Evolutionary conservation across 2,113 vertebrate genomes (phyloP).

Genomic region (Sardina pilchardus): DNA sequence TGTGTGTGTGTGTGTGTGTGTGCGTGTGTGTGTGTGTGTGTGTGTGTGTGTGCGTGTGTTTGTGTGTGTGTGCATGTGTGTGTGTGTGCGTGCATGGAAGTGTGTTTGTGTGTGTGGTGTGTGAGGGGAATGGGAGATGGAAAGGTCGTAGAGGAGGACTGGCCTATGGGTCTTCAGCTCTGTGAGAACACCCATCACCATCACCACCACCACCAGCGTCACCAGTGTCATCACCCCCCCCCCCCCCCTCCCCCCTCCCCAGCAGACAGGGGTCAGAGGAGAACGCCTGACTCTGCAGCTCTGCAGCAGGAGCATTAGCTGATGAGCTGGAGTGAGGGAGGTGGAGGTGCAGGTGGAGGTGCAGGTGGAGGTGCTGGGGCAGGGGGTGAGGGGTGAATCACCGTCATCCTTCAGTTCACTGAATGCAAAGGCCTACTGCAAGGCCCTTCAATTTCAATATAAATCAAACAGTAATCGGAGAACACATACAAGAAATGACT

Average conservation of each 20-base stretch:
- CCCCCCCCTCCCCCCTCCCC: background rate
- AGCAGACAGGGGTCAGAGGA: slow-evolving; percentile 46
- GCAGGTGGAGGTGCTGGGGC: background rate
- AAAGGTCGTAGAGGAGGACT: too few species aligned
- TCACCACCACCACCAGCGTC: background rate
- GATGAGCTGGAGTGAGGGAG: slow-evolving; percentile 11
- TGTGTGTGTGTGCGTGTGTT: background rate
- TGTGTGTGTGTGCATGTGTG: background rate
- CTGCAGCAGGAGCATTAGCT: slow-evolving; percentile 27
- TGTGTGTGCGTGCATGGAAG: too few species aligned
- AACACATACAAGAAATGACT: too few species aligned
- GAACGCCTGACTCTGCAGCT: slow-evolving; percentile 34
- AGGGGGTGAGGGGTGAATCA: background rate
- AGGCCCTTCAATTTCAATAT: too few species aligned
- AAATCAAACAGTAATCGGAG: too few species aligned
- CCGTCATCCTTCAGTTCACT: background rate
- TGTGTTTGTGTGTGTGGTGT: too few species aligned
- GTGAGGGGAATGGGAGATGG: background rate
- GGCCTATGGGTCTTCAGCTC: too few species aligned
- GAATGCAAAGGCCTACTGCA: background rate
- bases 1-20: background rate
- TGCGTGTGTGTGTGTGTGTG: background rate
- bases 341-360: background rate
- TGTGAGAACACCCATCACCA: too few species aligned
- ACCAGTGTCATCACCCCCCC: background rate